Evolutionary conservation across 2,888 invertebrate genomes (phyloP).

Genomic region (Chrysolina oricalcia): DNA sequence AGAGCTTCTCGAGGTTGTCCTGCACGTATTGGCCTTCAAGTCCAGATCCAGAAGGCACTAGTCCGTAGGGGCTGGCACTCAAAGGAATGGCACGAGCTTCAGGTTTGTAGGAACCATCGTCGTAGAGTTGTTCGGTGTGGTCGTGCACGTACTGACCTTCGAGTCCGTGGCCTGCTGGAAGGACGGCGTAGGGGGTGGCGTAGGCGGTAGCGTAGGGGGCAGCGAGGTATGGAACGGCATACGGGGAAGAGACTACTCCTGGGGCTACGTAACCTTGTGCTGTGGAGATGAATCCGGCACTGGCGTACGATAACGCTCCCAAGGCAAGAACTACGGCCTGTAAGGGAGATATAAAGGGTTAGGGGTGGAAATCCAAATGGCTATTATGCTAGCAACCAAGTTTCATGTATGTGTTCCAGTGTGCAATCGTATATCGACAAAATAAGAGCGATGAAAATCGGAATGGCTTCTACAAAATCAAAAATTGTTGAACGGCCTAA

Average conservation of each 20-base stretch:
- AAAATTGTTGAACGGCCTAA: too few relatives aligned
- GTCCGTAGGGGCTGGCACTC: constrained; percentile 56
- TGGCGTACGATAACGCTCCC: constrained; percentile 56
- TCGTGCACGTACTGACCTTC: constrained; percentile 63
- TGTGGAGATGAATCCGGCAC: constrained; percentile 52
- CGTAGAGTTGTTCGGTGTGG: constrained; percentile 61
- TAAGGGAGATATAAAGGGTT: constrained; percentile 10
- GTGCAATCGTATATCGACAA: too few relatives aligned
- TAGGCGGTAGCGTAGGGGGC: constrained; percentile 39
- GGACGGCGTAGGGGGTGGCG: constrained; percentile 46
- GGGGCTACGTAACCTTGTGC: constrained; percentile 42
- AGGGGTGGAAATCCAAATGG: too few relatives aligned
- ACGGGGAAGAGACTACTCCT: constrained; percentile 38
- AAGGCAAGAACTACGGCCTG: constrained; percentile 52
- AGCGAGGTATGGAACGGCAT: constrained; percentile 32
- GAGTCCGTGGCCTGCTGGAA: constrained; percentile 54
- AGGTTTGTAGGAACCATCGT: constrained; percentile 64
- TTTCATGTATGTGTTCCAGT: too few relatives aligned
- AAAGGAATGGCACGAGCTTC: constrained; percentile 53
- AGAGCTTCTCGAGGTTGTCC: constrained; percentile 61
- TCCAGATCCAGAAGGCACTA: constrained; percentile 60
- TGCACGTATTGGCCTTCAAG: constrained; percentile 63
- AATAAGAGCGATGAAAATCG: too few relatives aligned
- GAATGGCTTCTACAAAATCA: too few relatives aligned
- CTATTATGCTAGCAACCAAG: too few relatives aligned